These are phyloP conservation scores for Raphicerus campestris DNA, from an alignment of 2,113 vertebrate genomes.

Conservation along the genomic window DNA sequence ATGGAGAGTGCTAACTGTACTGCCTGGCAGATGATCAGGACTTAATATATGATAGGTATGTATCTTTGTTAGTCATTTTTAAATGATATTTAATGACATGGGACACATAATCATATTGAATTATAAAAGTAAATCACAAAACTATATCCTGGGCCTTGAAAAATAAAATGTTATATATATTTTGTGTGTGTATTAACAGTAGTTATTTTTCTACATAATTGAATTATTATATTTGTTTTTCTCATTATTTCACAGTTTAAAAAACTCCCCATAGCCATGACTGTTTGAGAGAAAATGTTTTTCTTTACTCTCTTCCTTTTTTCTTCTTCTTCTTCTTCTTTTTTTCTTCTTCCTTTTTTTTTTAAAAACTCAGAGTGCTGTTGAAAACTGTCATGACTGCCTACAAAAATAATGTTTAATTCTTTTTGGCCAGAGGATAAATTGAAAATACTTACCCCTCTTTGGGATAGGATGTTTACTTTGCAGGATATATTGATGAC, in stretches of 20 bases:
- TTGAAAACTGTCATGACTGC: not conserved
- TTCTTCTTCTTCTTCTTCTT: fast-evolving
- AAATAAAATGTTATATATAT: not conserved
- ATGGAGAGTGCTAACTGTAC: not conserved
- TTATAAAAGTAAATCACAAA: not conserved
- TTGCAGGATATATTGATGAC: not conserved
- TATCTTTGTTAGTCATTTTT: not conserved
- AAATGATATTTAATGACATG: not conserved
- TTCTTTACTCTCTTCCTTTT: not conserved
- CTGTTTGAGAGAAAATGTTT: not conserved
- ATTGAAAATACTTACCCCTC: not conserved
- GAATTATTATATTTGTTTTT: not conserved
- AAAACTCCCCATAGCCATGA: not conserved
- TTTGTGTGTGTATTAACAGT: not conserved
- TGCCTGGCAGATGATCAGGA: not conserved
- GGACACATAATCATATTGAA: not conserved
- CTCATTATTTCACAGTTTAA: not conserved
- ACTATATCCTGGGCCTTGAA: not conserved
- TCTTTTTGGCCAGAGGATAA: not conserved
- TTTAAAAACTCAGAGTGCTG: not conserved
- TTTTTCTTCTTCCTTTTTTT: not conserved
- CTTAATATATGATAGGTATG: not conserved
- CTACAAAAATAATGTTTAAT: not conserved
- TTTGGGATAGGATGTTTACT: not conserved
- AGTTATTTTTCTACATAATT: not conserved